Percentiles rank a stretch among this genome's conserved stretches.
These are phyloP conservation scores for Pelecanoides urinatrix DNA, from an alignment of 2,113 vertebrate genomes.

Conservation along the genomic window DNA sequence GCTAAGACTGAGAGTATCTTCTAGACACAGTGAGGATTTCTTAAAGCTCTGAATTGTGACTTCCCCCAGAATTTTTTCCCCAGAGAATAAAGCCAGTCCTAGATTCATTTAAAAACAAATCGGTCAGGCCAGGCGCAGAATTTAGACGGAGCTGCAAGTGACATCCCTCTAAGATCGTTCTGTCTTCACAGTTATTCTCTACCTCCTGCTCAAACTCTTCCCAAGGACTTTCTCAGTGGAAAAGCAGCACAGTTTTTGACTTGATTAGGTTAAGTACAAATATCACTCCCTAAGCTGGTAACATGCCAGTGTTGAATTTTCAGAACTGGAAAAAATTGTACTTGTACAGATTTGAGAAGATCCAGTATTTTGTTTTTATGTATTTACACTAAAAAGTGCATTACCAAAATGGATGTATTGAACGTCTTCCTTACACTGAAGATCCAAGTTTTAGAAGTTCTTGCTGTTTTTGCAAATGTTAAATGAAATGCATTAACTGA, in stretches of 20 bases:
- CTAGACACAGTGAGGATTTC: rapidly evolving
- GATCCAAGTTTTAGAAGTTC: background rate
- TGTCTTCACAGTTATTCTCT: background rate
- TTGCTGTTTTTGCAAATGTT: background rate
- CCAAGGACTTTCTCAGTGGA: background rate
- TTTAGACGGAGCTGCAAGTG: background rate
- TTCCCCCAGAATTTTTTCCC: background rate
- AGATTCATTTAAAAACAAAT: background rate
- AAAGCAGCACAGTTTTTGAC: background rate
- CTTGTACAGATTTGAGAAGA: background rate
- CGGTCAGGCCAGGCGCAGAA: background rate
- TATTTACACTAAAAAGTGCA: too few species aligned
- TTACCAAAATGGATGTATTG: background rate
- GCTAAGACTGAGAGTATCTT: background rate
- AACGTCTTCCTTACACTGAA: background rate
- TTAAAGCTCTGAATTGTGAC: background rate
- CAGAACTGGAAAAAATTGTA: background rate
- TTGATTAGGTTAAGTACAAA: background rate
- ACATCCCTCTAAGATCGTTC: background rate
- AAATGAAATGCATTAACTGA: background rate
- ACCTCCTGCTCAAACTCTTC: background rate
- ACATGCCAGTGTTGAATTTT: rapidly evolving
- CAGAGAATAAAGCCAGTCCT: background rate
- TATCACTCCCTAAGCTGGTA: background rate
- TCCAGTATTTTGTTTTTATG: background rate